Evolutionary conservation across 2,888 invertebrate species (phyloP).

Genomic region (Resseliella maxima): DNA sequence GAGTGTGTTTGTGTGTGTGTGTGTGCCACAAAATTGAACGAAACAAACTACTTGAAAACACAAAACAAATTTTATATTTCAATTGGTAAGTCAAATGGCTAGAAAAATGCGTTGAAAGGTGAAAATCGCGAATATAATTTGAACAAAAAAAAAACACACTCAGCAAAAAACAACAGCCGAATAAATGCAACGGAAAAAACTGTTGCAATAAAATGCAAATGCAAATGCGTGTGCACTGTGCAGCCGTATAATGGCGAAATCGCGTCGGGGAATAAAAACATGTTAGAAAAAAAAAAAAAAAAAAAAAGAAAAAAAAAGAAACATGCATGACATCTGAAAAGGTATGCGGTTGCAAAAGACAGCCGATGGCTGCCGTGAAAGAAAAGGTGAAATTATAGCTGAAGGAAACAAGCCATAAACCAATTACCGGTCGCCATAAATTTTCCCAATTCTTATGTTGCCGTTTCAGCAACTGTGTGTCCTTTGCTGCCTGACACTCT

Average conservation of each 20-base stretch:
- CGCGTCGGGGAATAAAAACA: no score
- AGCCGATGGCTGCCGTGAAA: background rate
- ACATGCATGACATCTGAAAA: background rate
- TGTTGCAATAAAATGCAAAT: background rate
- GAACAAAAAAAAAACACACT: background rate
- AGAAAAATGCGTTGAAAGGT: background rate
- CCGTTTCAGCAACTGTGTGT: background rate
- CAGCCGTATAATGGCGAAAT: background rate
- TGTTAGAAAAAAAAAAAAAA: no score
- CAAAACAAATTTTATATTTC: no score
- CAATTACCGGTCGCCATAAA: constrained; percentile 39
- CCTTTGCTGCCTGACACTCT: background rate
- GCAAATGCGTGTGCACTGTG: background rate
- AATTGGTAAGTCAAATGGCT: background rate
- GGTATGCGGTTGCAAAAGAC: background rate
- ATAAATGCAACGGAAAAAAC: no score
- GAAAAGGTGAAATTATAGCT: constrained; percentile 32
- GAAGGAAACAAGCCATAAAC: constrained; percentile 32
- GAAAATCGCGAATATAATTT: background rate
- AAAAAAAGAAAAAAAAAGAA: background rate
- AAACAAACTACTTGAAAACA: no score
- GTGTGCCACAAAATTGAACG: no score
- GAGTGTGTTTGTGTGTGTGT: no score
- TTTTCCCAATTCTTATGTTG: background rate
- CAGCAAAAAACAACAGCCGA: background rate